phyloP scores from a whole-genome alignment of 2,888 invertebrate species.

The Leucophenga maculata region DNA sequence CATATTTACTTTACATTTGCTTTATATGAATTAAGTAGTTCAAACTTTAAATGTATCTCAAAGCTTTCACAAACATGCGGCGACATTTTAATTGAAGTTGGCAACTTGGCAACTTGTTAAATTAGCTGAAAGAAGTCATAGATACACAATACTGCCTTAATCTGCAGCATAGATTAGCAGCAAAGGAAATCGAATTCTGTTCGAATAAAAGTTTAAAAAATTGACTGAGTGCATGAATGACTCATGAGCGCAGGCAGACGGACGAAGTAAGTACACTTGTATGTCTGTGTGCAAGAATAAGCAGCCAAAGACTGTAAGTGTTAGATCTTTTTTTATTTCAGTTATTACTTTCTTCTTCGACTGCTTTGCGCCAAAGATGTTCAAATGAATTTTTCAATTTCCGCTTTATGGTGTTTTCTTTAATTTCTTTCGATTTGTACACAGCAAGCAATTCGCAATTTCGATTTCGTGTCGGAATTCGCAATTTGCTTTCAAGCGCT shows the following conservation, averaged over 20 bases:
- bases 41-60: too few species aligned
- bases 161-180: neutral
- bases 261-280: too few species aligned
- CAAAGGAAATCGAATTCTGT: too few species aligned
- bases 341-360: too few species aligned
- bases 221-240: too few species aligned
- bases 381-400: slow-evolving; percentile 15
- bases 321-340: too few species aligned
- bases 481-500: neutral
- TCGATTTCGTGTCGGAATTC: neutral
- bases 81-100: too few species aligned
- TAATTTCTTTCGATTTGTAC: slow-evolving; percentile 17
- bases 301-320: too few species aligned
- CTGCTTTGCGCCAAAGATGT: neutral
- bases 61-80: too few species aligned
- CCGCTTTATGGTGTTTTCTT: slow-evolving; percentile 17
- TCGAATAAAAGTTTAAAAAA: too few species aligned
- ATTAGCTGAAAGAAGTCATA: slow-evolving; percentile 1
- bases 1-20: neutral
- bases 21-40: too few species aligned
- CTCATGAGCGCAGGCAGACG: too few species aligned
- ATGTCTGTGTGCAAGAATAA: neutral
- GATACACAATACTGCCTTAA: neutral
- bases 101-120: neutral
- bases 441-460: neutral